Conservation (phyloP, 2,888 invertebrate genomes). For the Lingula anatina region DNA sequence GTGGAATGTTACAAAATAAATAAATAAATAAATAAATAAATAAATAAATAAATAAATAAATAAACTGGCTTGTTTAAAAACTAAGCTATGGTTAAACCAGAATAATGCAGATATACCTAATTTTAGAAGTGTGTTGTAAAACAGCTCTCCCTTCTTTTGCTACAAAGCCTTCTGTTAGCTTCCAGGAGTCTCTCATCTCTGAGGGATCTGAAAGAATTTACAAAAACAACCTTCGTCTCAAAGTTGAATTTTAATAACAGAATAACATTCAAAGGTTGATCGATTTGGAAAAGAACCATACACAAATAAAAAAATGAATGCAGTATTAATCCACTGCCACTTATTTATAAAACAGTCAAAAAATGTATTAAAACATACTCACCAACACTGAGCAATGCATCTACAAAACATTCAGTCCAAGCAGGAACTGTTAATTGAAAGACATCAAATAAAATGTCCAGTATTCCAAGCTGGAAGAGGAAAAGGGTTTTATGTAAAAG, state of each 20-base stretch:
- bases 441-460: constrained; percentile 87
- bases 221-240: too few relatives aligned
- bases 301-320: too few relatives aligned
- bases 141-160: constrained; percentile 83
- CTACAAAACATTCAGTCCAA: constrained; percentile 88
- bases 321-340: too few relatives aligned
- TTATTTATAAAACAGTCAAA: too few relatives aligned
- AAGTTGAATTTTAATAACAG: background rate
- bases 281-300: constrained; percentile 3
- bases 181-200: constrained; percentile 71
- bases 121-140: constrained; percentile 78
- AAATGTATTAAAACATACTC: too few relatives aligned
- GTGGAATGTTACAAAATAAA: background rate
- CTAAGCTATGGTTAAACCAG: too few relatives aligned
- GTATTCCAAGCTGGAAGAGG: constrained; percentile 72
- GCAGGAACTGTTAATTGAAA: constrained; percentile 79
- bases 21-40: background rate
- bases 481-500: too few relatives aligned
- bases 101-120: constrained; percentile 50
- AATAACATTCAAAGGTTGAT: background rate
- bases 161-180: constrained; percentile 88
- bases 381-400: constrained; percentile 75
- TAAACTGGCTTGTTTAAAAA: too few relatives aligned
- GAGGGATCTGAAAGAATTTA: constrained; percentile 64
- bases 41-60: too few relatives aligned